Conservation (phyloP, 2,113 vertebrate genomes). For the Tauraco erythrolophus region DNA sequence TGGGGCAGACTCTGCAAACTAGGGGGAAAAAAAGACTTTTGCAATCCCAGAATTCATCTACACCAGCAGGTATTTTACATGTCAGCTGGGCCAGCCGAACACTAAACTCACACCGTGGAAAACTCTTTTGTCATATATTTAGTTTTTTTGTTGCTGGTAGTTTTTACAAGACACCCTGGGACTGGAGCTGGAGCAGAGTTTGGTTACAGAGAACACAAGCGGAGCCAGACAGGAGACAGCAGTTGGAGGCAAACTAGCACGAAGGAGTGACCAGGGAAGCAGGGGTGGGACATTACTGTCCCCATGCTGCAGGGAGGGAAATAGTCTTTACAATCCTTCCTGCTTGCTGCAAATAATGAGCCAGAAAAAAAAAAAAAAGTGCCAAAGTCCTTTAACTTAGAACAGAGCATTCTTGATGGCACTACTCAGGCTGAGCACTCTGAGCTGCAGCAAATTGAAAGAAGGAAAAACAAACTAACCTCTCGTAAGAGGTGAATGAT, state of each 20-base stretch:
- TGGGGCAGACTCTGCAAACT: neutral
- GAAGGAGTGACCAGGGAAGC: neutral
- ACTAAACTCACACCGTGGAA: rapidly evolving
- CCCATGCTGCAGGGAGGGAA: neutral
- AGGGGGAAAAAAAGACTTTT: rapidly evolving
- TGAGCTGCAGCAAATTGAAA: neutral
- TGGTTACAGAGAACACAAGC: neutral
- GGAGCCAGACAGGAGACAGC: neutral
- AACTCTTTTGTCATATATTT: rapidly evolving
- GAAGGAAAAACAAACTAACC: neutral
- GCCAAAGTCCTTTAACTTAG: neutral
- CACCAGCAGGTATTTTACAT: neutral
- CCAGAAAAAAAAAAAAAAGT: neutral
- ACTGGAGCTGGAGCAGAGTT: neutral
- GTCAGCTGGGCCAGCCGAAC: neutral
- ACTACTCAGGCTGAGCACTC: neutral
- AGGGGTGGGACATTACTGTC: neutral
- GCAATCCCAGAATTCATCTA: neutral
- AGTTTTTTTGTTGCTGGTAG: neutral
- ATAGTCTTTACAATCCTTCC: neutral
- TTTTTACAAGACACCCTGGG: neutral
- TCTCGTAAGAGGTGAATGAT: neutral
- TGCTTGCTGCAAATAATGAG: neutral
- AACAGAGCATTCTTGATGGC: neutral
- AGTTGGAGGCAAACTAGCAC: neutral